These are phyloP conservation scores for Crotophaga sulcirostris DNA, from an alignment of 2,113 vertebrate species.

Conservation along the genomic window DNA sequence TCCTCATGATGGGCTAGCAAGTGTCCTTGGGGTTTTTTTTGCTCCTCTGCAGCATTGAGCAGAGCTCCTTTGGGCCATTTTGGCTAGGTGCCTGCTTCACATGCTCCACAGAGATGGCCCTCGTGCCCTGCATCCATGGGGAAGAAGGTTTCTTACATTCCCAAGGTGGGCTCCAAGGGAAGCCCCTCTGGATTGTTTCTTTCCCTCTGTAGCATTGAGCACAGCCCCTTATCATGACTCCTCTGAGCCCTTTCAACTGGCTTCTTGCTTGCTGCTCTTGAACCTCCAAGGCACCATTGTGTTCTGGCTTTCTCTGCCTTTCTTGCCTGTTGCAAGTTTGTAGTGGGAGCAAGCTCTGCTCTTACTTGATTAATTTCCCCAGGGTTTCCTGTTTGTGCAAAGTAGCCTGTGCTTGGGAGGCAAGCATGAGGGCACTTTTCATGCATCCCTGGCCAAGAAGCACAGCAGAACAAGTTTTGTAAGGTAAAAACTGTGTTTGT, in stretches of 20 bases:
- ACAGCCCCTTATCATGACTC: not conserved
- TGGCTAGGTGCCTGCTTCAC: too few relatives aligned
- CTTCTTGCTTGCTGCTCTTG: too few relatives aligned
- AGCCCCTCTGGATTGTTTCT: not conserved
- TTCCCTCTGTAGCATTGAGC: not conserved
- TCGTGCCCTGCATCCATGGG: too few relatives aligned
- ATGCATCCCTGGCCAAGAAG: too few relatives aligned
- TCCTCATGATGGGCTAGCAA: not conserved
- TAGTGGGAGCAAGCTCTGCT: too few relatives aligned
- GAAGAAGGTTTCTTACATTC: not conserved
- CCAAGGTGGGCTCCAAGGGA: not conserved
- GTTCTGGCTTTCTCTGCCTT: too few relatives aligned
- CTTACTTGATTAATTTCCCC: too few relatives aligned
- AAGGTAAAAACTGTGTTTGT: not conserved
- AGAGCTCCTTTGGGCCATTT: not conserved
- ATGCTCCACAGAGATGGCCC: too few relatives aligned
- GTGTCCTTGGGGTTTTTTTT: too few relatives aligned
- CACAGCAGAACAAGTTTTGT: not conserved
- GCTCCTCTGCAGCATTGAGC: not conserved
- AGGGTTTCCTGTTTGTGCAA: not conserved
- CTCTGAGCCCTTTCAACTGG: not conserved
- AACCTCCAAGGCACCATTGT: too few relatives aligned
- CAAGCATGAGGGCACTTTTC: not conserved
- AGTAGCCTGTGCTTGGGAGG: not conserved
- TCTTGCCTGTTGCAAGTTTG: too few relatives aligned